Evolutionary conservation across 2,113 vertebrate genomes (phyloP).

Genomic region (Hippocampus barbouri): DNA sequence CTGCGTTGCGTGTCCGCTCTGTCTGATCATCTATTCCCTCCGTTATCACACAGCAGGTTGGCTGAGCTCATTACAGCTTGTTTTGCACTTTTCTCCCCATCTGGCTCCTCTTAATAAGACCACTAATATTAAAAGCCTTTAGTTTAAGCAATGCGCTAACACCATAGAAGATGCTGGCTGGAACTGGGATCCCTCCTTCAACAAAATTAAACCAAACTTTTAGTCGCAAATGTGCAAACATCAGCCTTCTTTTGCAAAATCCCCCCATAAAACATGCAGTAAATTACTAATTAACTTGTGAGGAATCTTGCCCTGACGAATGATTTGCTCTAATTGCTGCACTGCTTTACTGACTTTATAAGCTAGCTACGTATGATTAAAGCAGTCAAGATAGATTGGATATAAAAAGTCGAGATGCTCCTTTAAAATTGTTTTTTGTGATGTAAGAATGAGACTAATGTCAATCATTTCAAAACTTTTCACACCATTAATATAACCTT

Average conservation of each 20-base stretch:
- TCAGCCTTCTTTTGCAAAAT: slow-evolving; percentile 16
- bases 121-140: slow-evolving; percentile 60
- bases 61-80: slow-evolving; percentile 69
- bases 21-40: slow-evolving; percentile 66
- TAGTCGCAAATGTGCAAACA: slow-evolving; percentile 12
- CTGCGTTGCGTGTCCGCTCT: slow-evolving; percentile 47
- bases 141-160: slow-evolving; percentile 23
- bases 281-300: slow-evolving; percentile 14
- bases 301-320: slow-evolving; percentile 4
- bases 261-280: slow-evolving; percentile 20
- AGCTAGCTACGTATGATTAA: slow-evolving; percentile 10
- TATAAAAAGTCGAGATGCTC: background rate
- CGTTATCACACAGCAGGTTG: slow-evolving; percentile 55
- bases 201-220: slow-evolving; percentile 17
- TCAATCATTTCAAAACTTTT: background rate
- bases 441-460: background rate
- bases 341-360: background rate
- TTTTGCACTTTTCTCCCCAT: slow-evolving; percentile 66
- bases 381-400: slow-evolving; percentile 9
- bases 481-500: background rate
- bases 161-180: slow-evolving; percentile 14
- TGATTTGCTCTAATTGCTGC: slow-evolving; percentile 9
- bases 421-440: background rate
- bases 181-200: slow-evolving; percentile 17
- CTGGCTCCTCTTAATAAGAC: slow-evolving; percentile 65